Evolutionary conservation across 2,888 invertebrate species (phyloP).

Genomic region (Drosophila incognita): DNA sequence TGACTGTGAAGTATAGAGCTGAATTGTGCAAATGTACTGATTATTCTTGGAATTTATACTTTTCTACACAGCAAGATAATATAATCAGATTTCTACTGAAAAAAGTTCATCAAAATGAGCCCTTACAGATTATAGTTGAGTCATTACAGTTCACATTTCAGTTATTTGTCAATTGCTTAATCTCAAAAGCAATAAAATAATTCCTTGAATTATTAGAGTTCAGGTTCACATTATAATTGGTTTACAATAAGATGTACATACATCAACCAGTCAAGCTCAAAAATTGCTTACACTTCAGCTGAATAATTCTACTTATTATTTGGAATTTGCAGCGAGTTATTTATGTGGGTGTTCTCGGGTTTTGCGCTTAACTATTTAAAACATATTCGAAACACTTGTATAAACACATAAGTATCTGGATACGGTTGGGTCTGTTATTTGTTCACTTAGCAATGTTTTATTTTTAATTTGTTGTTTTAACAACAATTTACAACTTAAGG

Average conservation of each 20-base stretch:
- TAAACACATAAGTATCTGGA: not conserved
- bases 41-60: not conserved
- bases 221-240: slow-evolving; percentile 5
- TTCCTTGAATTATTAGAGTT: slow-evolving; percentile 1
- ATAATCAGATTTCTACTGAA: slow-evolving; percentile 11
- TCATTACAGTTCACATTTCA: not conserved
- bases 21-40: not conserved
- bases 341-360: not conserved
- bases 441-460: not conserved
- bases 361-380: not conserved
- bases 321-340: not conserved
- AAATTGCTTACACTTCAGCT: not conserved
- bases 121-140: slow-evolving; percentile 4
- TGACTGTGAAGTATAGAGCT: slow-evolving; percentile 2
- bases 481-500: not conserved
- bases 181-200: not conserved
- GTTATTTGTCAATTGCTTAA: not conserved
- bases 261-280: not conserved
- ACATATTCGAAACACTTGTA: slow-evolving; percentile 7
- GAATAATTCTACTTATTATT: not conserved
- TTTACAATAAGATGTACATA: not conserved
- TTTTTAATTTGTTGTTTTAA: not conserved
- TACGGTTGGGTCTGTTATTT: not conserved
- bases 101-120: not conserved
- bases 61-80: slow-evolving; percentile 12